Evolutionary conservation across 2,797 vertebrate genomes (phyloP).

Genomic region (Todus mexicanus): DNA sequence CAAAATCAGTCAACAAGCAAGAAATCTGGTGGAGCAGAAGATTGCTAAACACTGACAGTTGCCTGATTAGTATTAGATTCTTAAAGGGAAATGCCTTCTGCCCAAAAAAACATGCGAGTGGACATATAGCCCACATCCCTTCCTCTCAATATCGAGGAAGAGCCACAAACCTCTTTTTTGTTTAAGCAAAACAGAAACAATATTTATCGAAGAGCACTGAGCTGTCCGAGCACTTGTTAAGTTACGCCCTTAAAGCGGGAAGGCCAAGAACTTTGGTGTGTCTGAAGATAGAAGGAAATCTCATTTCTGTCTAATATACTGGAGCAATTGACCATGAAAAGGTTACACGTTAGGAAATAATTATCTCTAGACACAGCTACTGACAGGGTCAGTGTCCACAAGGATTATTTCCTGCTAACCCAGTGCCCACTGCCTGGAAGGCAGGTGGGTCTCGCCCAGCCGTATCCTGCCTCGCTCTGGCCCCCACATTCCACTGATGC

Average conservation of each 20-base stretch:
- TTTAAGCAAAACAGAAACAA: background rate
- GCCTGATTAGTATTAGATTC: background rate
- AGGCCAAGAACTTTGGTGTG: background rate
- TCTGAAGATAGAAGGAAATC: slow-evolving; percentile 31
- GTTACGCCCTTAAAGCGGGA: background rate
- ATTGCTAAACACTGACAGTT: slow-evolving; percentile 18
- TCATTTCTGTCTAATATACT: slow-evolving; percentile 30
- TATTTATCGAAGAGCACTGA: background rate
- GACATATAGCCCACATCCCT: background rate
- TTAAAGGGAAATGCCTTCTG: background rate
- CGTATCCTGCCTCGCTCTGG: background rate
- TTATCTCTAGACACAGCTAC: slow-evolving; percentile 51
- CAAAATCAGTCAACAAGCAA: background rate
- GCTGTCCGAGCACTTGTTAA: background rate
- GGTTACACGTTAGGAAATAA: slow-evolving; percentile 53
- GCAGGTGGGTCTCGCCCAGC: background rate
- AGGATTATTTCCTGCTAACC: slow-evolving; percentile 37
- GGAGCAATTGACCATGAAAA: slow-evolving; percentile 58
- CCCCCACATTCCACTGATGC: slow-evolving; percentile 11
- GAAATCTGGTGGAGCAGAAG: slow-evolving; percentile 37
- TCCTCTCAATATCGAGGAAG: background rate
- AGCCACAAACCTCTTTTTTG: background rate
- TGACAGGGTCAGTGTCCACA: slow-evolving; percentile 44
- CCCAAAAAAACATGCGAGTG: background rate
- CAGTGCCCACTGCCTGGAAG: background rate